Evolutionary conservation across 35 echinoderm and acorn worm genomes (phyloP).

Genomic region (Heliocidaris tuberculata): DNA sequence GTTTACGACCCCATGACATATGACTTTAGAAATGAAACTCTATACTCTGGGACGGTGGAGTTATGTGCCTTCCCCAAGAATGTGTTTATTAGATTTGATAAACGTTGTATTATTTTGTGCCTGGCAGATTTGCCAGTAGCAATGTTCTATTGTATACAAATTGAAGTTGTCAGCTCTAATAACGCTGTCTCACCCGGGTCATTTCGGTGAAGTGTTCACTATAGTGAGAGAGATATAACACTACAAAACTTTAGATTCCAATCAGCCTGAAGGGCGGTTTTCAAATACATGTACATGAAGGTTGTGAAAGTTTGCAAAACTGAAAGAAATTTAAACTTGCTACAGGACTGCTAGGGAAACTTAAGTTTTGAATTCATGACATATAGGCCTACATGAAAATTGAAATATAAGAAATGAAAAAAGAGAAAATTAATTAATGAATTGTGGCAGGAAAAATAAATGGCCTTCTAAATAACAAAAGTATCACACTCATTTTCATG

Average conservation of each 20-base stretch:
- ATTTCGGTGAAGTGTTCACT: background rate
- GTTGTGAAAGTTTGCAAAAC: background rate
- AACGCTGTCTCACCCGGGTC: slow-evolving; percentile 3
- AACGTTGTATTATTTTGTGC: slow-evolving; percentile 10
- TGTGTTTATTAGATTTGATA: slow-evolving; percentile 37
- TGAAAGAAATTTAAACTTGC: background rate
- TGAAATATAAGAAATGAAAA: too few relatives aligned
- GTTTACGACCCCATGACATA: background rate
- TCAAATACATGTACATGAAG: background rate
- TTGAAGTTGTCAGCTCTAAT: slow-evolving; percentile 29
- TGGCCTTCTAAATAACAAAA: too few relatives aligned
- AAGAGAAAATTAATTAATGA: too few relatives aligned
- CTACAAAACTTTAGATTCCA: background rate
- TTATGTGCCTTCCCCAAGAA: slow-evolving; percentile 1
- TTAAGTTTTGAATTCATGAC: too few relatives aligned
- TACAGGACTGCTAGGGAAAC: background rate
- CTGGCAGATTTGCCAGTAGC: slow-evolving; percentile 19
- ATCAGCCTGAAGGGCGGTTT: background rate
- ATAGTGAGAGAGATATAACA: background rate
- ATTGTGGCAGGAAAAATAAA: too few relatives aligned
- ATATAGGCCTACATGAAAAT: too few relatives aligned
- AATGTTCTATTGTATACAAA: slow-evolving; percentile 35
- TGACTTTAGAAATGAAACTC: background rate
- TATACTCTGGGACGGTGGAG: background rate
- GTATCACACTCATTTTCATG: background rate